Evolutionary conservation across 53 echinoderm and acorn worm genomes (phyloP), one percentile per base, ranked within the genome.

Genomic region (Arbacia lixula): DNA sequence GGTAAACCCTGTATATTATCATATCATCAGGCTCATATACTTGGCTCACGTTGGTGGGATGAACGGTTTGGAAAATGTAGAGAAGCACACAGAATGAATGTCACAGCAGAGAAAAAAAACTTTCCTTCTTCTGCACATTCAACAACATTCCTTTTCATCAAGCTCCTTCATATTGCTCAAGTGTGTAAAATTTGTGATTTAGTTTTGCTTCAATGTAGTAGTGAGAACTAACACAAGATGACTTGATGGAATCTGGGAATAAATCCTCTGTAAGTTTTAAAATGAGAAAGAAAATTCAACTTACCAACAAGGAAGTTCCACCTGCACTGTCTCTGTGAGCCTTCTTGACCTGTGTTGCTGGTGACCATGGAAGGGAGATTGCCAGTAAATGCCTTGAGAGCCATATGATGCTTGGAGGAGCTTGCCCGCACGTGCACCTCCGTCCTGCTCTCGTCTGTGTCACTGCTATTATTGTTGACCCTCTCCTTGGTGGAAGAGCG

Each of bases 61-160:
- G n/a, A n/a, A n/a, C n/a, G n/a, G n/a, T n/a, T n/a, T n/a, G n/a
- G n/a, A n/a, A n/a, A n/a, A n/a, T n/a, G n/a, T n/a, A n/a, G n/a
- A n/a, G n/a, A n/a, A n/a, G n/a, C n/a, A n/a, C n/a, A n/a, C n/a
- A n/a, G n/a, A n/a, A n/a, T n/a, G n/a, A n/a, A n/a, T n/a, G n/a
- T n/a, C n/a, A n/a, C n/a, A n/a, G n/a, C n/a, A n/a, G n/a, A n/a
- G n/a, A n/a, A n/a, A n/a, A n/a, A n/a, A n/a, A n/a, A n/a, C n/a
- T n/a, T n/a, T n/a, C n/a, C n/a, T n/a, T n/a, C n/a, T n/a, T n/a
- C n/a, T n/a, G n/a, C n/a, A n/a, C n/a, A n/a, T n/a, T n/a, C n/a
- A n/a, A n/a, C n/a, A n/a, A n/a, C n/a, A n/a, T n/a, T n/a, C n/a
- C 55, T 91, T 91, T 66, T 96, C 96, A 60, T 96, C 96, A 16